A percentile compares a stretch with the other conserved stretches of the same genome.
These are phyloP conservation scores for Drosophila chauvacae DNA, from an alignment of 1,140 invertebrate species.

Conservation along the genomic window DNA sequence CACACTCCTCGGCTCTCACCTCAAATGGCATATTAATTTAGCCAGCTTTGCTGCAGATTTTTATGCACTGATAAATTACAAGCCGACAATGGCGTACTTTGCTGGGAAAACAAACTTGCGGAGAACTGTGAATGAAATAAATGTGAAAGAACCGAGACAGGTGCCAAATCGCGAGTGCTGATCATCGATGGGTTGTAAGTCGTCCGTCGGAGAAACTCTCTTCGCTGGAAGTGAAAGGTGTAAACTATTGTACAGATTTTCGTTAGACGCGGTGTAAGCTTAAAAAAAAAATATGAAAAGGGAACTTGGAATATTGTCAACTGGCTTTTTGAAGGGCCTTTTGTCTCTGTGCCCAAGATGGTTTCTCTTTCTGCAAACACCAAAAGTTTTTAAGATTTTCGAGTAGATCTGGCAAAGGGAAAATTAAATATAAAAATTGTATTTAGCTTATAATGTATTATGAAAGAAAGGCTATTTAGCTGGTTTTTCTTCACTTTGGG, in stretches of 20 bases:
- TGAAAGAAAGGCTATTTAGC: no score
- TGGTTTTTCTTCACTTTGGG: background rate
- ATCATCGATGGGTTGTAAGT: constrained; percentile 33
- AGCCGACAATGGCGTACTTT: constrained; percentile 19
- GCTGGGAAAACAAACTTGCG: constrained; percentile 52
- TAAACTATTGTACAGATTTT: constrained; percentile 32
- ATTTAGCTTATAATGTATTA: background rate
- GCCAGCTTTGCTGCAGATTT: constrained; percentile 39
- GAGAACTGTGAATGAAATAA: constrained; percentile 24
- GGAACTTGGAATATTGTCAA: constrained; percentile 22
- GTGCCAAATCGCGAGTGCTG: constrained; percentile 34
- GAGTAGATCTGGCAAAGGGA: background rate
- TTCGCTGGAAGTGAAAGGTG: constrained; percentile 44
- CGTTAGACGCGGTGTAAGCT: constrained; percentile 31
- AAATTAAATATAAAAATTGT: background rate
- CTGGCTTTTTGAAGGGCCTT: constrained; percentile 27
- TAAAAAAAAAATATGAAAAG: constrained; percentile 17
- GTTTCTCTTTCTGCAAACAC: constrained; percentile 39
- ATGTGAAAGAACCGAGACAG: constrained; percentile 43
- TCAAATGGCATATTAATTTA: constrained; percentile 57
- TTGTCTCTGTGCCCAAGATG: constrained; percentile 2
- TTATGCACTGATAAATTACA: constrained; percentile 62
- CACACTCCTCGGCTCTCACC: constrained; percentile 25
- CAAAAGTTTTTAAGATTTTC: constrained; percentile 26
- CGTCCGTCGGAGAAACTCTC: constrained; percentile 38